Evolutionary conservation across 2,113 vertebrate genomes (phyloP).

Genomic region (Pampusana beccarii): DNA sequence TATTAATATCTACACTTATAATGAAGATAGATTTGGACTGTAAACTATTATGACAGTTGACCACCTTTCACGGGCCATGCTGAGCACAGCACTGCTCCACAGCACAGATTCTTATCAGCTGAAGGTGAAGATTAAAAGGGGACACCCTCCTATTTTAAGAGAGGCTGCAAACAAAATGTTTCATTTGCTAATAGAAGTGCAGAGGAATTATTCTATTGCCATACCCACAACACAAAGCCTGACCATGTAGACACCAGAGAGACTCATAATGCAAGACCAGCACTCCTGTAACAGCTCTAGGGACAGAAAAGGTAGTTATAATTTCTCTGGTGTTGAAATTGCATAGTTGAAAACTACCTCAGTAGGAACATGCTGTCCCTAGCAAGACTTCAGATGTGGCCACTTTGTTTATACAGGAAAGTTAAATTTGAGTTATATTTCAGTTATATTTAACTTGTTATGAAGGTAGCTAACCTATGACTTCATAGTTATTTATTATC

Average conservation of each 20-base stretch:
- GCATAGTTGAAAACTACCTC: background rate
- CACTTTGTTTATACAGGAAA: background rate
- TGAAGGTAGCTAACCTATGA: background rate
- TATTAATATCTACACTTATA: constrained; percentile 59
- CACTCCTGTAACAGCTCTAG: background rate
- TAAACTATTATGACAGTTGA: background rate
- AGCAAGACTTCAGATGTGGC: background rate
- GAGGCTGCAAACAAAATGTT: background rate
- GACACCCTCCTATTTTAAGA: background rate
- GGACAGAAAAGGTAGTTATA: background rate
- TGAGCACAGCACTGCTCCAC: background rate
- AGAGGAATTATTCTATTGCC: background rate
- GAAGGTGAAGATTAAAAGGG: constrained; percentile 26
- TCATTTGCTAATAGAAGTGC: background rate
- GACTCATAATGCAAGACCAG: background rate
- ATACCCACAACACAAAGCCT: background rate
- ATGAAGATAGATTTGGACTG: constrained; percentile 61
- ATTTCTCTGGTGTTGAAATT: background rate
- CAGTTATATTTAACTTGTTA: background rate
- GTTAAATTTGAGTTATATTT: constrained; percentile 5
- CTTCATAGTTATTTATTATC: background rate
- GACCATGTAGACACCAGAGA: background rate
- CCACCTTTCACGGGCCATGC: background rate
- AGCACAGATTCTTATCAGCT: background rate
- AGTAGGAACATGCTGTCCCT: background rate